A percentile compares a stretch with the other conserved stretches of the same genome.
Conservation (phyloP, 2,888 invertebrate species). For the Meganola albula region DNA sequence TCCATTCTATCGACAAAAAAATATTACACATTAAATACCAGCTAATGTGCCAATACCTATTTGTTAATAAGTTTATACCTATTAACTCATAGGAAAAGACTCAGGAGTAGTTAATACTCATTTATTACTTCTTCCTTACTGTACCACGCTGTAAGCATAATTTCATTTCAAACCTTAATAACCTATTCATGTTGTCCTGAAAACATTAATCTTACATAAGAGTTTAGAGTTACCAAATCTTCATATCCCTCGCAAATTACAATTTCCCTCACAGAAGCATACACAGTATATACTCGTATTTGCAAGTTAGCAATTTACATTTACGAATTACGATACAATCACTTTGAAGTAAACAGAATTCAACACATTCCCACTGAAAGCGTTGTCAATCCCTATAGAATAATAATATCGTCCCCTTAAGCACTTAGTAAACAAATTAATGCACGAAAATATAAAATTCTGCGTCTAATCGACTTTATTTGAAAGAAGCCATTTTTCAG, state of each 20-base stretch:
- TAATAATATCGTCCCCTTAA: slow-evolving; percentile 42
- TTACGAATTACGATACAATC: slow-evolving; percentile 32
- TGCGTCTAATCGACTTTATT: slow-evolving; percentile 39
- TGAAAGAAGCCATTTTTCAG: slow-evolving; percentile 53
- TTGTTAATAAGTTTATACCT: no score
- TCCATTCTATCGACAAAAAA: slow-evolving; percentile 82
- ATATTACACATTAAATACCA: no score
- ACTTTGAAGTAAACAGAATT: slow-evolving; percentile 36
- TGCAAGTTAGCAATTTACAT: slow-evolving; percentile 25
- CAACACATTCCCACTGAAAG: slow-evolving; percentile 47
- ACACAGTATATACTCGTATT: no score
- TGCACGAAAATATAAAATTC: slow-evolving; percentile 50
- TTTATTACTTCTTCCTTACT: no score
- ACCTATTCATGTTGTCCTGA: no score
- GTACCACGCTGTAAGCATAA: no score
- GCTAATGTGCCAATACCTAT: no score
- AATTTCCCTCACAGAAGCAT: slow-evolving; percentile 15
- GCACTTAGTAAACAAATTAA: slow-evolving; percentile 64
- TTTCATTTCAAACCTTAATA: no score
- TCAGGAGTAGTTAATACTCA: no score
- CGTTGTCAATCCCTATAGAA: slow-evolving; percentile 43
- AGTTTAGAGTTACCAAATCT: no score
- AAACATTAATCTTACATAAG: no score
- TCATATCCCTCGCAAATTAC: slow-evolving; percentile 13
- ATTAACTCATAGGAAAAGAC: no score